phyloP scores from a whole-genome alignment of 2,888 invertebrate genomes.

The Hirtodrosophila alboralis region DNA sequence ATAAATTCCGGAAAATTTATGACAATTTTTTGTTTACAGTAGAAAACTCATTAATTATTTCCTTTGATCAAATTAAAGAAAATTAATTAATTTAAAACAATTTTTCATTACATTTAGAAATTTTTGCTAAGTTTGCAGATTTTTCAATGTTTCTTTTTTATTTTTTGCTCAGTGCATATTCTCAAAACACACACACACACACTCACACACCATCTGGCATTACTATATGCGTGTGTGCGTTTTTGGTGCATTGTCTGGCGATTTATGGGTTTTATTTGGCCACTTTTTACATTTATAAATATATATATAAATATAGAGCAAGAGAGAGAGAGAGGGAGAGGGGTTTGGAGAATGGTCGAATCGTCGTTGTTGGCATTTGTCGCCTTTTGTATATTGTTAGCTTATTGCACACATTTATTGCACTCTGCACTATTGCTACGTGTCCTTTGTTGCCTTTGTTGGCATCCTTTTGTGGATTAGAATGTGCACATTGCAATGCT shows the following conservation, averaged over 20 bases:
- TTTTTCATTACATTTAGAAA: no score
- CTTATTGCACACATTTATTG: constrained; percentile 69
- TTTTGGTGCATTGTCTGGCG: constrained; percentile 69
- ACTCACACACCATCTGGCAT: constrained; percentile 21
- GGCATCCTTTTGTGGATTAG: constrained; percentile 46
- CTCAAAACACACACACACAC: not conserved
- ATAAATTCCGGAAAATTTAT: no score
- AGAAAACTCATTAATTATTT: no score
- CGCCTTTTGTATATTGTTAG: constrained; percentile 73
- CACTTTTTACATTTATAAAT: constrained; percentile 64
- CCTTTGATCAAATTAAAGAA: no score
- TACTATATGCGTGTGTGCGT: constrained; percentile 12
- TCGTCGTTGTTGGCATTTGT: constrained; percentile 66
- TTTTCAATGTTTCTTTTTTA: no score
- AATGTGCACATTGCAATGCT: constrained; percentile 50
- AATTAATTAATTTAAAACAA: no score
- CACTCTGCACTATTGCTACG: constrained; percentile 40
- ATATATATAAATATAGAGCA: not conserved
- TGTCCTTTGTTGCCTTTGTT: constrained; percentile 14
- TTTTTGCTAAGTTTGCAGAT: no score
- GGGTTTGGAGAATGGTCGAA: constrained; percentile 28
- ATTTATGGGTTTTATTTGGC: constrained; percentile 76
- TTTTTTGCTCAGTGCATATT: no score
- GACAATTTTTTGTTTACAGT: no score
- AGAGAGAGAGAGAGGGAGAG: no score